Base-by-base conservation (phyloP, 2,797 vertebrate genomes). In the Chaenodraco wilsoni region DNA sequence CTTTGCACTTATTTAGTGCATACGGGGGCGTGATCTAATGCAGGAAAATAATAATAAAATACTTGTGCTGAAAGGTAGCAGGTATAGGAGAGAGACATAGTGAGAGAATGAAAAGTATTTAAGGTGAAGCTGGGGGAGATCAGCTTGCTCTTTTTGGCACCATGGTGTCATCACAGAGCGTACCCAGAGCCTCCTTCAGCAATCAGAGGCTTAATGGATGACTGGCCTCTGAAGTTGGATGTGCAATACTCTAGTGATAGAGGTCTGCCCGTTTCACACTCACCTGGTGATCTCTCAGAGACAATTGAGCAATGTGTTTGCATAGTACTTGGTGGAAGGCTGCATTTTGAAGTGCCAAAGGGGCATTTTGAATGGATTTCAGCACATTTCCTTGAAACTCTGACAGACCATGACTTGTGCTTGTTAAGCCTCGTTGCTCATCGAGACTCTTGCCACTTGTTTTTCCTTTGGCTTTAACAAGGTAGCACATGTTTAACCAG, bases 151-250 rank as follows among this genome's bases (percentile, higher is more conserved):
- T 74, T 78, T 63, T 79, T 80, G 71, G 75, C 74, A 62, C 48
- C 55, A 44, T 54, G 66, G 50, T 58, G 57, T 82, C 72, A 49
- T 79, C 33, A 83, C 70, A 74, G 56, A 69, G 50, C 76, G 82
- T 83, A 72, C 70, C 61, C 55, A 78, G 44, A 64, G 76, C 75
- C 66, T 75, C 62, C 27, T 77, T 65, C 73, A 70, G 74, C 73
- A 82, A 86, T 87, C 87, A 80, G n/a, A 80, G 56, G 67, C 77
- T 72, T 87, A 82, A 88, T 88, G 73, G 87, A 84, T 80, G 83
- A 55, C 76, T 80, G 74, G 80, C 49, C 83, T 66, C 70, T 64
- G 72, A 85, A 83, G 82, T 67, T 77, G 78, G 69, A 72, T 75
- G 57, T 41, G 19, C 70, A 62, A 19, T 19, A 44, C 16, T 55